phyloP scores from a whole-genome alignment of 2,797 vertebrate genomes.

The Thamnophis elegans region DNA sequence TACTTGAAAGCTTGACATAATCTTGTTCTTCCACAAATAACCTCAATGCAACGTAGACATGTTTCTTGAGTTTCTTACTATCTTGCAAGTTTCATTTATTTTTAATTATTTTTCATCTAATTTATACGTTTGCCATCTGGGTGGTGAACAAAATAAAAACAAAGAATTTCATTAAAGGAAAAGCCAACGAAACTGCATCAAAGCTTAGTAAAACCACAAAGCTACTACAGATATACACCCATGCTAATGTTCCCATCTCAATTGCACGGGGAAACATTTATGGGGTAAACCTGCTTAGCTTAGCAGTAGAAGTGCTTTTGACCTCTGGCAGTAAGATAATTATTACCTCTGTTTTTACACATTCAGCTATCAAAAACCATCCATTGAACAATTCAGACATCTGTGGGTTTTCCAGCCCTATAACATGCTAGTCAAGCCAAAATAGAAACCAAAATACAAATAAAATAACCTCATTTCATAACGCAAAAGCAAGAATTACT shows the following conservation, averaged over 20 bases:
- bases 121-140: neutral
- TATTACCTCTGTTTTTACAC: neutral
- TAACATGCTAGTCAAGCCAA: neutral
- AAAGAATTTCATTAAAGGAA: neutral
- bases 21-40: neutral
- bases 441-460: neutral
- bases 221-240: neutral
- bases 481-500: neutral
- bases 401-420: neutral
- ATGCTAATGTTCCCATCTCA: neutral
- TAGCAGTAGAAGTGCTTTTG: neutral
- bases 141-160: neutral
- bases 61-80: neutral
- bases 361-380: neutral
- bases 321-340: neutral
- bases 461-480: neutral
- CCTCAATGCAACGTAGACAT: neutral
- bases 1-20: neutral
- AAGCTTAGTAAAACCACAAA: neutral
- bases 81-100: neutral
- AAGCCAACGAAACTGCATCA: neutral
- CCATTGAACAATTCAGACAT: neutral
- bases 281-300: neutral
- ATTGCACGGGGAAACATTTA: neutral
- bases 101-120: neutral